phyloP scores from a whole-genome alignment of 2,113 vertebrate genomes.

The Cheilinus undulatus region DNA sequence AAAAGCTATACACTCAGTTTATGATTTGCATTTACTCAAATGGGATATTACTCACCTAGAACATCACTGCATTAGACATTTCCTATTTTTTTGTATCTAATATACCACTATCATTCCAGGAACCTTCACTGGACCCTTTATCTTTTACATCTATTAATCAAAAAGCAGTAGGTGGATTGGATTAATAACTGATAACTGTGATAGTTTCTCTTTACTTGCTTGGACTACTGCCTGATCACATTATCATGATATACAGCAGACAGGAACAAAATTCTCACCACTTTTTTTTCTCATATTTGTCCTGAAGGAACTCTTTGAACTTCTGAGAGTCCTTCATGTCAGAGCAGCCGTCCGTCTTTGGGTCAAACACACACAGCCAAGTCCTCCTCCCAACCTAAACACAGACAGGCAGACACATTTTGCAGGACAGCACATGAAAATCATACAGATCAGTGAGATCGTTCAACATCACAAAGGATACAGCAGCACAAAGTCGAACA shows the following conservation, averaged over 20 bases:
- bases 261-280: conserved; percentile 80
- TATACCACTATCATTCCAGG: too few relatives aligned
- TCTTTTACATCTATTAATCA: too few relatives aligned
- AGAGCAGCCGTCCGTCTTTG: conserved; percentile 86
- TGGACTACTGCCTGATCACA: not conserved
- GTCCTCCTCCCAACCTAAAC: conserved; percentile 89
- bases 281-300: conserved; percentile 94
- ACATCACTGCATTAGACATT: too few relatives aligned
- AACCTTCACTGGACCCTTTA: too few relatives aligned
- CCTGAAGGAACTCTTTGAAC: conserved; percentile 93
- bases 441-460: not conserved
- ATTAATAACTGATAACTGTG: too few relatives aligned
- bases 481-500: conserved; percentile 9
- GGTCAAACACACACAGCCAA: conserved; percentile 90
- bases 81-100: too few relatives aligned
- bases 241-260: not conserved
- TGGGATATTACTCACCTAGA: too few relatives aligned
- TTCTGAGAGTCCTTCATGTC: conserved; percentile 91
- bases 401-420: conserved; percentile 7
- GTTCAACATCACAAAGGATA: not conserved
- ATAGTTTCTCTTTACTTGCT: too few relatives aligned
- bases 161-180: too few relatives aligned
- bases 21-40: too few relatives aligned
- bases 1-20: too few relatives aligned
- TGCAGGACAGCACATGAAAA: not conserved